Conservation (phyloP, 2,797 vertebrate species). For the Hephaestus fuliginosus region DNA sequence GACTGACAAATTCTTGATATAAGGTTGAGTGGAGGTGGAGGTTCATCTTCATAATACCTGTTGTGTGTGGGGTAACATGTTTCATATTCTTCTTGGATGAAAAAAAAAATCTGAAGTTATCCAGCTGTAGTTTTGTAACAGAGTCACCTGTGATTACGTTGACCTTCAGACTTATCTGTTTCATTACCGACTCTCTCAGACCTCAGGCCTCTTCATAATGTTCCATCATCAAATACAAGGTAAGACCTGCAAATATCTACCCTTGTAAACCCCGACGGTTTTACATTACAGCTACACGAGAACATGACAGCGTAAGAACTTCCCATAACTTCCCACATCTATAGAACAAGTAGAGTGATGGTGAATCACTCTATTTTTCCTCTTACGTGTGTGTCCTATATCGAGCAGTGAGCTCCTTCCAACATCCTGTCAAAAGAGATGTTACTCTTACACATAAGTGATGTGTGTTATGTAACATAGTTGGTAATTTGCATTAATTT, state of each 20-base stretch:
- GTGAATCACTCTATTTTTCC: too few relatives aligned
- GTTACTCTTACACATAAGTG: neutral
- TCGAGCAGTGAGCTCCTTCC: neutral
- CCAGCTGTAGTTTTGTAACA: slow-evolving; percentile 4
- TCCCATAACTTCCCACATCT: slow-evolving; percentile 11
- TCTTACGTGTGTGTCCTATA: neutral
- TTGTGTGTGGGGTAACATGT: neutral
- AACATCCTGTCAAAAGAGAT: slow-evolving; percentile 9
- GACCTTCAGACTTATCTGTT: neutral
- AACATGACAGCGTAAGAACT: slow-evolving; percentile 41
- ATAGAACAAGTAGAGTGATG: slow-evolving; percentile 10
- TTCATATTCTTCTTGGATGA: neutral
- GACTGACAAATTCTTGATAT: neutral
- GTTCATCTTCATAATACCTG: neutral
- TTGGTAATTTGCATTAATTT: slow-evolving; percentile 6
- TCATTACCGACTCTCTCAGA: neutral
- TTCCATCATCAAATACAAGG: slow-evolving; percentile 8
- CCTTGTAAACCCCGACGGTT: slow-evolving; percentile 45
- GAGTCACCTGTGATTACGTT: neutral
- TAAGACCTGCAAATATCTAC: neutral
- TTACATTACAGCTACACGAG: slow-evolving; percentile 48
- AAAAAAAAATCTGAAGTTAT: neutral
- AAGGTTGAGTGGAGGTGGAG: neutral
- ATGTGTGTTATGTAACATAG: neutral
- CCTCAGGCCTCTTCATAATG: slow-evolving; percentile 4